Evolutionary conservation across 2,797 vertebrate genomes (phyloP).

Genomic region (Spinus pinus): DNA sequence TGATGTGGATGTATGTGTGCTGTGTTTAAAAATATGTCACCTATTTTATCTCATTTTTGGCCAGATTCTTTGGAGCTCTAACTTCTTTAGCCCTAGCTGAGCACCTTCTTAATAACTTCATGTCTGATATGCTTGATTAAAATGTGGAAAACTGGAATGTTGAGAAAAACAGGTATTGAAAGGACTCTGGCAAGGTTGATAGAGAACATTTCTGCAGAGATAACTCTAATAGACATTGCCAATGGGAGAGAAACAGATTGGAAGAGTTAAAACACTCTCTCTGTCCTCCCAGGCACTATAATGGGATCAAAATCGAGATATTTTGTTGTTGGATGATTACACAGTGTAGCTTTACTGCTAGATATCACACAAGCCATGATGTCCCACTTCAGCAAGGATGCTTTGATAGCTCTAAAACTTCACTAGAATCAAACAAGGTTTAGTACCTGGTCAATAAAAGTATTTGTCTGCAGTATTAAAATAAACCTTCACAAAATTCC

Average conservation of each 20-base stretch:
- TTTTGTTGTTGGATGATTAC: constrained; percentile 15
- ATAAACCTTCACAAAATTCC: constrained; percentile 31
- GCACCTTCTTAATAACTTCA: background rate
- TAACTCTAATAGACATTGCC: constrained; percentile 33
- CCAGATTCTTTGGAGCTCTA: background rate
- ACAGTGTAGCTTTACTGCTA: constrained; percentile 5
- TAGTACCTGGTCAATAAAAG: constrained; percentile 20
- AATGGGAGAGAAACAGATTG: constrained; percentile 15
- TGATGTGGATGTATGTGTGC: background rate
- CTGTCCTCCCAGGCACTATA: constrained; percentile 2
- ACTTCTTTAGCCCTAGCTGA: background rate
- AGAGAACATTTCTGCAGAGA: background rate
- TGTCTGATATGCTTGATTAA: background rate
- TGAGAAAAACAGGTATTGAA: constrained; percentile 11
- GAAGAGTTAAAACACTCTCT: constrained; percentile 21
- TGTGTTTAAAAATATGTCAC: background rate
- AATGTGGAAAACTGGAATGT: background rate
- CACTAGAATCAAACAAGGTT: background rate
- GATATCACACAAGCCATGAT: background rate
- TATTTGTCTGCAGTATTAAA: constrained; percentile 34
- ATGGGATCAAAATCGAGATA: background rate
- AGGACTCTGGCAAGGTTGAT: background rate
- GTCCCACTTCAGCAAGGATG: constrained; percentile 59
- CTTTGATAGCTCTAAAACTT: constrained; percentile 50
- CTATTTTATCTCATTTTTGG: background rate